Evolutionary conservation across 92 coral and sea anemone genomes (phyloP).

Genomic region (Epizoanthus illoricatus): DNA sequence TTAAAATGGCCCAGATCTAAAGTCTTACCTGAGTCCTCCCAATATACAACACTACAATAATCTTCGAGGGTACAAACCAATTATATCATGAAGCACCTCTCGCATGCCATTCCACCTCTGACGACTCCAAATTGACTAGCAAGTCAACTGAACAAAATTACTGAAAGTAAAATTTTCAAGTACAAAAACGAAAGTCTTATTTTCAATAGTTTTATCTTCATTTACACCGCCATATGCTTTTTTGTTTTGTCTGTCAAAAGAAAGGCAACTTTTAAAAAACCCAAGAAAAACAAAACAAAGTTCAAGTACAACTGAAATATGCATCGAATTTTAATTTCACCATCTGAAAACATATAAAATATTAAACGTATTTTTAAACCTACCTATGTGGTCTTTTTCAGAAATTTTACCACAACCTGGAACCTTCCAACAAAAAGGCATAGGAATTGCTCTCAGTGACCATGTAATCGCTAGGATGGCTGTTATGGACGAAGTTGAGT

Average conservation of each 20-base stretch:
- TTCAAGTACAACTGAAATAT: neutral
- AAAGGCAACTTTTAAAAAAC: too few relatives aligned
- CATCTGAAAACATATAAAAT: too few relatives aligned
- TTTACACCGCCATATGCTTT: neutral
- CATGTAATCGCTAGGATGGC: slow-evolving; percentile 51
- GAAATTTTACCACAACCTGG: slow-evolving; percentile 49
- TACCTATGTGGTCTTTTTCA: neutral
- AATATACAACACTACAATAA: too few relatives aligned
- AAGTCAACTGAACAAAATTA: too few relatives aligned
- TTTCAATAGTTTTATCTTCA: neutral
- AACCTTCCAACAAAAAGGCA: slow-evolving; percentile 36
- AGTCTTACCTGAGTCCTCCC: too few relatives aligned
- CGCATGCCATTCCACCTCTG: too few relatives aligned
- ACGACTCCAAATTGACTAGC: too few relatives aligned
- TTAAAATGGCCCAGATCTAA: too few relatives aligned
- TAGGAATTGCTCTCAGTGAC: slow-evolving; percentile 38
- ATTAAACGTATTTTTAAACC: neutral
- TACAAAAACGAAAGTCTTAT: too few relatives aligned
- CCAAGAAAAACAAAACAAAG: too few relatives aligned
- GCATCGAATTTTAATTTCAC: neutral
- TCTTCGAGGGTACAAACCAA: too few relatives aligned
- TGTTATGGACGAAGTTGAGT: slow-evolving; percentile 60
- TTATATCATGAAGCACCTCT: too few relatives aligned
- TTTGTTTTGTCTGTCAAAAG: neutral
- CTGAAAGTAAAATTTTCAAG: neutral